Base-by-base conservation (phyloP, 2,888 invertebrate genomes). In the Hypselothyrea guttata region DNA sequence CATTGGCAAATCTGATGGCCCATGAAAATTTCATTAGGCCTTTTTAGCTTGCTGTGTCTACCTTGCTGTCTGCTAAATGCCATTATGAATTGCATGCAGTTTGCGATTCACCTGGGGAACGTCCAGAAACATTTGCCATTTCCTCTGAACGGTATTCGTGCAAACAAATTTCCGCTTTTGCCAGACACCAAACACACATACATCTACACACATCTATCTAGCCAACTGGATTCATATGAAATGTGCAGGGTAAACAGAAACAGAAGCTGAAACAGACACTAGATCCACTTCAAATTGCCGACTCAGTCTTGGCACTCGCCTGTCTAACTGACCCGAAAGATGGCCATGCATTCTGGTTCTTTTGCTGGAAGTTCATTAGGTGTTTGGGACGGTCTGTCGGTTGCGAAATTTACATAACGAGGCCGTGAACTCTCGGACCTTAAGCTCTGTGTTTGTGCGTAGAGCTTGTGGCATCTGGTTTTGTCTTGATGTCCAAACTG, bases 121-220 rank as follows among this genome's bases (percentile, higher is more conserved):
- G 56, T 18, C 60, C 58, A 57, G 62, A 54, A 62, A 64, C 71
- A 66, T 68, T 68, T 71, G 58, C 75, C 78, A 68, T 72, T 75
- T 78, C 75, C 76, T 22, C 66, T 48, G 60, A 66, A 68, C 82
- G 71, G 71, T 58, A 73, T 66, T 63, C 66, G 72, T 64, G 78
- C 78, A 82, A 78, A 71, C 83, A 78, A 78, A 78, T 78, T 78
- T 78, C 78, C 78, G 82, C 57, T 69, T 59, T 77, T 62, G 60
- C 45, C 13, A 56, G 30, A 27, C 31, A 34, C 18, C 16, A 49
- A 13, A 49, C 12, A 15, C 38, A 46, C 34, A 11, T n/a, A 37
- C 37, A 52, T 9, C 34, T n/a, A 42, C 30, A 22, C 12, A 8
- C 22, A 22, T 11, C 11, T 44, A 51, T 11, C 28, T 35, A 22